Percentiles rank a stretch among this genome's conserved stretches.
phyloP scores from a whole-genome alignment of 2,888 invertebrate species.

The Icerya purchasi region DNA sequence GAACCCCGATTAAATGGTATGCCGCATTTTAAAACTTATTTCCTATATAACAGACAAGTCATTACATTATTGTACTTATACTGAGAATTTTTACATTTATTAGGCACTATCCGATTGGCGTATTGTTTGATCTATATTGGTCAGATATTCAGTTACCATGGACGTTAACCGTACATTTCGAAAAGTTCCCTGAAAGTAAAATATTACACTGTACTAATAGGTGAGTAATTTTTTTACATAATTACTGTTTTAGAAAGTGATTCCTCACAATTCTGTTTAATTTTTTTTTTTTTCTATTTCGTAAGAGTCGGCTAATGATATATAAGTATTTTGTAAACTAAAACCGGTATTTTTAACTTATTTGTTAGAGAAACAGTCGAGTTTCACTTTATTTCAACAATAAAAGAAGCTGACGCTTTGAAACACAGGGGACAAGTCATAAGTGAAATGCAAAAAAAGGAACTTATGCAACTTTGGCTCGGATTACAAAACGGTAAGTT shows the following conservation, averaged over 20 bases:
- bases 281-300: not conserved
- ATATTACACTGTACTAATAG: slow-evolving; percentile 69
- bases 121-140: slow-evolving; percentile 65
- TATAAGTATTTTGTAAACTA: slow-evolving; percentile 12
- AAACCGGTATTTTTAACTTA: not conserved
- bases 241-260: not conserved
- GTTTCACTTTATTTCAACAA: slow-evolving; percentile 66
- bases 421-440: slow-evolving; percentile 83
- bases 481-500: slow-evolving; percentile 81
- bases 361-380: slow-evolving; percentile 64
- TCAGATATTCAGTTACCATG: slow-evolving; percentile 66
- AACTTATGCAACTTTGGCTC: slow-evolving; percentile 88
- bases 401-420: slow-evolving; percentile 95
- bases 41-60: not conserved
- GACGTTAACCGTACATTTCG: slow-evolving; percentile 82
- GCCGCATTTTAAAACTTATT: not conserved
- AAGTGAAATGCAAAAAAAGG: slow-evolving; percentile 82
- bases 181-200: slow-evolving; percentile 75
- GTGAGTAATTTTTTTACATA: slow-evolving; percentile 28
- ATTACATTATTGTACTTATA: slow-evolving; percentile 5
- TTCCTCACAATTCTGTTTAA: not conserved
- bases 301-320: too few relatives aligned
- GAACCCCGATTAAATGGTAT: slow-evolving; percentile 69
- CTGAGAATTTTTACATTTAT: too few relatives aligned
- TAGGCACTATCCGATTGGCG: slow-evolving; percentile 49